Conservation (phyloP, 2,888 invertebrate species). For the Xanthia togata region DNA sequence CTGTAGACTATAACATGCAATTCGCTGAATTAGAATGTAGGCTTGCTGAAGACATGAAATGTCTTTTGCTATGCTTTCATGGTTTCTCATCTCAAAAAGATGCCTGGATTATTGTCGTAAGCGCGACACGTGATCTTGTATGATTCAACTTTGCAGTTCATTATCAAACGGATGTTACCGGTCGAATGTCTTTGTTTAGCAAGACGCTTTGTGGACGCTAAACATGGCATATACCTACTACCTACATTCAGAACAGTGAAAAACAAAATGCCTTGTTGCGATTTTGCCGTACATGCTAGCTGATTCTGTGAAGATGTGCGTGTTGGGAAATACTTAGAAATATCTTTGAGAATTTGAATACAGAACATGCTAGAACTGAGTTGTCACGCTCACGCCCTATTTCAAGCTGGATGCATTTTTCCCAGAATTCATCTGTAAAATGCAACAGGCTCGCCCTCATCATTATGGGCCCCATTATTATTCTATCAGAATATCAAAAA, state of each 20-base stretch:
- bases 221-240: not conserved
- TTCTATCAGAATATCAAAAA: not conserved
- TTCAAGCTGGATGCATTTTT: not conserved
- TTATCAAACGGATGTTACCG: conserved; percentile 30
- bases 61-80: not conserved
- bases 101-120: not conserved
- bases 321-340: conserved; percentile 9
- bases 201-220: not conserved
- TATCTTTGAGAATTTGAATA: not conserved
- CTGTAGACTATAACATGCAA: not conserved
- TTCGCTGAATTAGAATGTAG: not conserved
- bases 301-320: not conserved
- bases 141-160: conserved; percentile 31
- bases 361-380: not conserved
- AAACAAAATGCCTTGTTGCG: conserved; percentile 1
- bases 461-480: not conserved
- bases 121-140: not conserved
- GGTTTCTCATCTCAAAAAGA: not conserved
- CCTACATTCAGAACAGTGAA: not conserved
- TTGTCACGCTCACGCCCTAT: too few relatives aligned
- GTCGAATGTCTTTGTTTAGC: conserved; percentile 21
- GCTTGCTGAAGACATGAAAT: not conserved
- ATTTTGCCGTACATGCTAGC: not conserved
- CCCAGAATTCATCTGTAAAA: not conserved
- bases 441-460: too few relatives aligned